phyloP scores from a whole-genome alignment of 1,140 invertebrate species.

The Physella acuta region DNA sequence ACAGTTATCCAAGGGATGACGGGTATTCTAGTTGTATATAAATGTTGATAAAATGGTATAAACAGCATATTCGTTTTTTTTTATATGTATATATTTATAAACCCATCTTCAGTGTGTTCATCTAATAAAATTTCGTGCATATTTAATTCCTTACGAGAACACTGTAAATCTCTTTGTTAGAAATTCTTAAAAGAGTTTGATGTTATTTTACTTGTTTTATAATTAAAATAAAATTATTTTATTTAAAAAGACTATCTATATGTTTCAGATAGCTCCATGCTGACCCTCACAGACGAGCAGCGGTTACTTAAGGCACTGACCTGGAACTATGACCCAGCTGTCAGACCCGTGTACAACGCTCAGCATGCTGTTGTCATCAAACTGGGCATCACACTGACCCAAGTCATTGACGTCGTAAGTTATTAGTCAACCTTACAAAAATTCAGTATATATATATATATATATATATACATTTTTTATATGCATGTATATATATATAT shows the following conservation, averaged over 20 bases:
- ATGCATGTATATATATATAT: too few relatives aligned
- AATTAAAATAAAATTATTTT: not conserved
- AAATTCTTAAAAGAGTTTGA: not conserved
- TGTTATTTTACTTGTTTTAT: not conserved
- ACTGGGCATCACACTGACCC: constrained; percentile 68
- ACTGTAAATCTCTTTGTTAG: not conserved
- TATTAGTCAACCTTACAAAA: too few relatives aligned
- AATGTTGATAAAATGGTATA: not conserved
- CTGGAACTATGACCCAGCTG: constrained; percentile 65
- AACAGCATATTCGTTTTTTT: not conserved
- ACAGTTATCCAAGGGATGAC: too few relatives aligned
- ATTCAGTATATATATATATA: too few relatives aligned
- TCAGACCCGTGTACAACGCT: constrained; percentile 66
- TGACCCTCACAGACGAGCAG: constrained; percentile 48
- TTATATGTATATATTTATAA: not conserved
- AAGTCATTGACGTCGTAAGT: constrained; percentile 63
- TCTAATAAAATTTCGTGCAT: not conserved
- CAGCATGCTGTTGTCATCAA: constrained; percentile 63
- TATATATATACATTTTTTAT: too few relatives aligned
- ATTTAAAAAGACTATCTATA: not conserved
- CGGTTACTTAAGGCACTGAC: constrained; percentile 62
- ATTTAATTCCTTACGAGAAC: not conserved
- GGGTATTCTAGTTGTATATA: not conserved
- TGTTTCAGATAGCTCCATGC: not conserved
- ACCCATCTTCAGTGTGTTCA: not conserved